Base-by-base conservation (phyloP, 2,113 vertebrate genomes). In the Vidua chalybeata region DNA sequence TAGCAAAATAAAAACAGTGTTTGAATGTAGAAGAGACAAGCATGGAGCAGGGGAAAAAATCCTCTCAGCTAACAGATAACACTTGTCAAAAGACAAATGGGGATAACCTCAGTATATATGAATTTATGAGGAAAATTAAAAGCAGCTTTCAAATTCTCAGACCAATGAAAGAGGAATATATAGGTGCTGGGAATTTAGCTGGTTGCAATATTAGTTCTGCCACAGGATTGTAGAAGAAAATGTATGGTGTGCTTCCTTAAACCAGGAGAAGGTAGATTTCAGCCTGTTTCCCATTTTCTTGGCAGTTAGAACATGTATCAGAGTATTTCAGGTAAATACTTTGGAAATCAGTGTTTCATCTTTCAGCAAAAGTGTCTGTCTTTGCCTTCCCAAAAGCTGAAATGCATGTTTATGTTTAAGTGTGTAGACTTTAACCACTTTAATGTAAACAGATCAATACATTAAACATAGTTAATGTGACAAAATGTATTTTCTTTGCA, bases 91-190 rank as follows among this genome's bases (percentile, higher is more conserved):
- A 23, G 64, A 52, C 15, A 75, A 78, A 64, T 11, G 52, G 17
- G 52, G 52, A 45, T 68, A 85, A 61, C 31, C 26, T 71, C 28
- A 66, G 11, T 4, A 13, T 17, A 33, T 15, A 39, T 20, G 59
- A 84, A 77, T 91, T 93, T 59, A 51, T 78, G 52, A 46, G 13
- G 31, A 76, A 93, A 95, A 90, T 94, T 83, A 77, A 83, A 92
- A 88, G 31, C 45, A 49, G 17, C 20, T 72, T 97, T 66, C 37
- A 61, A 24, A 54, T 31, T 46, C 46, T 93, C 23, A 46, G 45
- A 79, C 22, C 15, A 72, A 41, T 62, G 23, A 62, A 39, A 76
- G 9, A 26, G 18, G 28, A 73, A 64, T 54, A 72, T 54, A 41
- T 2, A 73, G 21, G 7, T 39, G 15, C 35, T 83, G 62, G 33